Evolutionary conservation across 2,888 invertebrate species (phyloP), one percentile per base, ranked within the genome.

Genomic region (Bibio marci): DNA sequence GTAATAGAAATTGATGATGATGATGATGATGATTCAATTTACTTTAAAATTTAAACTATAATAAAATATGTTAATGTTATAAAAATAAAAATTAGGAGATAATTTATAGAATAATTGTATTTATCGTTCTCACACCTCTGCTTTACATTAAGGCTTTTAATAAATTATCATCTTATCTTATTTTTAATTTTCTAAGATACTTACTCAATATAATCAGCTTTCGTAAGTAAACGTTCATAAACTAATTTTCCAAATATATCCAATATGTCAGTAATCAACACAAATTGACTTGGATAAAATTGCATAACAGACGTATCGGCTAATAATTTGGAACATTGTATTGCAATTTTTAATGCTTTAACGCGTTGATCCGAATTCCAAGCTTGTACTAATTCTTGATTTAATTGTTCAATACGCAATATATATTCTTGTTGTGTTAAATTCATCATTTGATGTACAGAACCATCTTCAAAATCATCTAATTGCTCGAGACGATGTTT

Each of bases 261-360:
- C 47, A 98, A 66, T 48, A 95, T 86, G 58, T 98, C 95, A 11
- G 92, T 92, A 40, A 97, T 80, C 13, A 97, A 70, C 27, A 94
- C 88, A 71, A 92, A 98, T 66, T 97, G 95, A 62, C 92, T 92
- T 0, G 97, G 97, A 66, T 97, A 98, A 63, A 97, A 98, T 51
- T 83, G 82, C 55, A 92, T 75, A 1, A 87, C 91, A 41, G 77
- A 78, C 3, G 85, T 80, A 56, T 94, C 91, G 2, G 85, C 78
- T 39, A 98, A 64, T 50, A 95, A 66, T 64, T 95, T 94, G 28
- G 94, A 86, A 63, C 94, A 92, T 69, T 95, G 94, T 49, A 97
- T 95, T 2, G 82, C 88, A 53, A 97, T 94, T 70, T 95, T 95
- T 30, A 95, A 70, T 5, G 95, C 85, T 65, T 90, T 90, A 0